These are phyloP conservation scores for Callithrix jacchus DNA, from an alignment of 2,113 vertebrate genomes.

Conservation along the genomic window DNA sequence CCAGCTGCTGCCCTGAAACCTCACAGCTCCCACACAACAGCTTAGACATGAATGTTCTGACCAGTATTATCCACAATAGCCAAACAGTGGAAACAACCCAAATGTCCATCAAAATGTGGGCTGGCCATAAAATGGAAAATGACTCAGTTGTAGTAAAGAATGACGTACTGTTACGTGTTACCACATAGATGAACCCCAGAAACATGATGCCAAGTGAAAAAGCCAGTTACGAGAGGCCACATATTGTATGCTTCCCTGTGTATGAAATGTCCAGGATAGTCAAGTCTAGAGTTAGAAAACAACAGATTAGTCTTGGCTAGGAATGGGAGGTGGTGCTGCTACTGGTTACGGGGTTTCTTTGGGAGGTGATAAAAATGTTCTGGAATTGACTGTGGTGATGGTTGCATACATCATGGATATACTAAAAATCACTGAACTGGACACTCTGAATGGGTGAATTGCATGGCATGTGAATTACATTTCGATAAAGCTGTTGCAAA, in stretches of 20 bases:
- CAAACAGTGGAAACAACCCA: not conserved
- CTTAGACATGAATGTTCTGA: fast-evolving
- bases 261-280: not conserved
- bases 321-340: too few relatives aligned
- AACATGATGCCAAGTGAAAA: not conserved
- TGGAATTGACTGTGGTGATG: too few relatives aligned
- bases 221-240: not conserved
- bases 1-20: not conserved
- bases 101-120: not conserved
- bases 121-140: not conserved
- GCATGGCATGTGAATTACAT: not conserved
- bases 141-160: not conserved
- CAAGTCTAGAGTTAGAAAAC: not conserved
- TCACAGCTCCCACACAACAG: fast-evolving
- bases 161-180: fast-evolving
- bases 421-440: not conserved
- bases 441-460: not conserved
- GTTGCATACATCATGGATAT: not conserved
- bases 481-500: not conserved
- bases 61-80: fast-evolving
- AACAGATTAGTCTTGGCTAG: fast-evolving
- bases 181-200: fast-evolving
- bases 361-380: not conserved
- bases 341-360: not conserved
- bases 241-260: too few relatives aligned